phyloP scores from a whole-genome alignment of 2,888 invertebrate species.

The Mesodorylaimus sp. region DNA sequence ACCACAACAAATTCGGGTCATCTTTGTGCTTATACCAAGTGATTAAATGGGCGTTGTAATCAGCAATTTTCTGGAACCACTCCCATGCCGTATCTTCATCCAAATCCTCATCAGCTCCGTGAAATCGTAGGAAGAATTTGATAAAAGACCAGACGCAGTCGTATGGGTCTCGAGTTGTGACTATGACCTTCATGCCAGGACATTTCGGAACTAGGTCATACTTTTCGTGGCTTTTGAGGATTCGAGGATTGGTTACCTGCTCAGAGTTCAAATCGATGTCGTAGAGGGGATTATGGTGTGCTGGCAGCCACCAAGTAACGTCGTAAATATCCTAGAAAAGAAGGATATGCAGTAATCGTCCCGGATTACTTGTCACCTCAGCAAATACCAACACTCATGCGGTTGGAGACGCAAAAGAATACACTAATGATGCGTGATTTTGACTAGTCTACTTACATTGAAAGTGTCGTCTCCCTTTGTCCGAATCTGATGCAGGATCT shows the following conservation, averaged over 20 bases:
- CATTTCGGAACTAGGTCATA: constrained; percentile 2
- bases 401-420: too few species aligned
- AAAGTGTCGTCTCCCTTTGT: constrained; percentile 5
- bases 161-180: not conserved
- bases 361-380: too few species aligned
- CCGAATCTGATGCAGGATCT: constrained; percentile 7
- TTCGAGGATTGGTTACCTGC: constrained; percentile 1
- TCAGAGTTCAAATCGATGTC: not conserved
- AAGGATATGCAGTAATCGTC: too few species aligned
- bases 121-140: not conserved
- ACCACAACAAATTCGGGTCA: too few species aligned
- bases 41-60: too few species aligned
- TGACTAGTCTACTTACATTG: too few species aligned
- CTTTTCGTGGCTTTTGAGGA: not conserved
- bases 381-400: too few species aligned
- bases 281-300: not conserved
- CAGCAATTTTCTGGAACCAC: too few species aligned
- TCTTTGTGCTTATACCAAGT: too few species aligned
- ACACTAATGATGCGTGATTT: too few species aligned
- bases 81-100: too few species aligned
- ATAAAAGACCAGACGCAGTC: not conserved
- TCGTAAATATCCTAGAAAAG: constrained; percentile 7
- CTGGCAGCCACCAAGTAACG: constrained; percentile 7
- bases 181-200: not conserved
- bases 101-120: too few species aligned